phyloP scores from a whole-genome alignment of 2,113 vertebrate species.

The Tautogolabrus adspersus region DNA sequence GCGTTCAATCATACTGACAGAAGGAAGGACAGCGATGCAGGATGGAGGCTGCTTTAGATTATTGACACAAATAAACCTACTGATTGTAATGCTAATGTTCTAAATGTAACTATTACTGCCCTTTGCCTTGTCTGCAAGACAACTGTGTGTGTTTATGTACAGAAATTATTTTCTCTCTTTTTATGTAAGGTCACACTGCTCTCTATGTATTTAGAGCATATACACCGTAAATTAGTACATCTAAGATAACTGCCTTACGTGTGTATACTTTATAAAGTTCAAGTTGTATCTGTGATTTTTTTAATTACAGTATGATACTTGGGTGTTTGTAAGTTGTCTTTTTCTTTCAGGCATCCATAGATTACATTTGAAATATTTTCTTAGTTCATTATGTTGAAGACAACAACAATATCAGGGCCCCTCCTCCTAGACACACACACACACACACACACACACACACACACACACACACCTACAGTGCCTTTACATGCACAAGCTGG shows the following conservation, averaged over 20 bases:
- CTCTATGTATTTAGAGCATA: slow-evolving; percentile 15
- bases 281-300: slow-evolving; percentile 24
- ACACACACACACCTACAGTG: slow-evolving; percentile 22
- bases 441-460: slow-evolving; percentile 11
- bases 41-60: slow-evolving; percentile 5
- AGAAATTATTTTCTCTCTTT: slow-evolving; percentile 24
- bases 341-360: slow-evolving; percentile 25
- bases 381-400: slow-evolving; percentile 21
- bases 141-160: slow-evolving; percentile 30
- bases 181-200: slow-evolving; percentile 17
- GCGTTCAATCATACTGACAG: slow-evolving; percentile 8
- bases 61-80: not conserved
- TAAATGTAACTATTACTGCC: slow-evolving; percentile 10
- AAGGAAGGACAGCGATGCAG: slow-evolving; percentile 40
- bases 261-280: slow-evolving; percentile 13
- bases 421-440: not conserved
- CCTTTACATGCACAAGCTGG: slow-evolving; percentile 46
- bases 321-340: slow-evolving; percentile 12
- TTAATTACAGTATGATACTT: slow-evolving; percentile 5
- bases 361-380: slow-evolving; percentile 34
- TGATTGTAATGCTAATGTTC: not conserved
- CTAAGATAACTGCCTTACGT: slow-evolving; percentile 25
- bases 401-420: not conserved
- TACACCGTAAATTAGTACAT: not conserved
- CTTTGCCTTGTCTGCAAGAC: slow-evolving; percentile 2